These are phyloP conservation scores for Geophilus truncorum DNA, from an alignment of 2,888 invertebrate genomes.

Conservation along the genomic window DNA sequence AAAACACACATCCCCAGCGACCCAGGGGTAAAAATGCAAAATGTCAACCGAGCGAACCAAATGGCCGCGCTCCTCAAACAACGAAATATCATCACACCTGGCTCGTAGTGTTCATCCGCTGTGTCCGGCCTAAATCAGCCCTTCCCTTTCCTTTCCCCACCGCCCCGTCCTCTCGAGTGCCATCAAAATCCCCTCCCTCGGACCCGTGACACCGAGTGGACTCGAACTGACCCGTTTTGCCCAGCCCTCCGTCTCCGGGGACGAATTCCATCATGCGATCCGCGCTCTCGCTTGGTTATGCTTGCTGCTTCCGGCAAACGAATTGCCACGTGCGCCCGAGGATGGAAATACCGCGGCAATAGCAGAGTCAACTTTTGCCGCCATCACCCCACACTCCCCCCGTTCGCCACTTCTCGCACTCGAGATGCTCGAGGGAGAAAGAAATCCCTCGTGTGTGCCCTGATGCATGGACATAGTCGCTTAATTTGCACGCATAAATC, in stretches of 20 bases:
- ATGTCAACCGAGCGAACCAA: conserved; percentile 30
- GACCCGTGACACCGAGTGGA: conserved; percentile 3
- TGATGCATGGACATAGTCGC: conserved; percentile 20
- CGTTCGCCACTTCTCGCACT: neutral
- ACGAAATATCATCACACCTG: neutral
- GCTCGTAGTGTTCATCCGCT: neutral
- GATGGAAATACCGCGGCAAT: neutral
- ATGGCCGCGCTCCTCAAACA: neutral
- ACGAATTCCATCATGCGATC: conserved; percentile 6
- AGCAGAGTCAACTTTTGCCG: neutral
- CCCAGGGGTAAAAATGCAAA: conserved; percentile 28
- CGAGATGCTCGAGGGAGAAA: neutral
- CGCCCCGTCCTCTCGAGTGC: neutral
- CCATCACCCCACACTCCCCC: neutral
- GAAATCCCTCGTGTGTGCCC: conserved; percentile 12
- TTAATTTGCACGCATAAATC: conserved; percentile 16
- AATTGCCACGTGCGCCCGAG: conserved; percentile 7
- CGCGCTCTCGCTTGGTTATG: conserved; percentile 19
- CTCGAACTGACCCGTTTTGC: neutral
- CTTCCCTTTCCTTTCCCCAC: neutral
- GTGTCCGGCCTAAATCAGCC: neutral
- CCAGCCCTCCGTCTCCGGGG: neutral
- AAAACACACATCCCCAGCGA: too few species aligned
- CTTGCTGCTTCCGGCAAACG: conserved; percentile 13
- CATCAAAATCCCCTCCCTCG: conserved; percentile 14